Evolutionary conservation across 1,140 invertebrate genomes (phyloP), one percentile per base, ranked within the genome.

Genomic region (Nilaparvata lugens): DNA sequence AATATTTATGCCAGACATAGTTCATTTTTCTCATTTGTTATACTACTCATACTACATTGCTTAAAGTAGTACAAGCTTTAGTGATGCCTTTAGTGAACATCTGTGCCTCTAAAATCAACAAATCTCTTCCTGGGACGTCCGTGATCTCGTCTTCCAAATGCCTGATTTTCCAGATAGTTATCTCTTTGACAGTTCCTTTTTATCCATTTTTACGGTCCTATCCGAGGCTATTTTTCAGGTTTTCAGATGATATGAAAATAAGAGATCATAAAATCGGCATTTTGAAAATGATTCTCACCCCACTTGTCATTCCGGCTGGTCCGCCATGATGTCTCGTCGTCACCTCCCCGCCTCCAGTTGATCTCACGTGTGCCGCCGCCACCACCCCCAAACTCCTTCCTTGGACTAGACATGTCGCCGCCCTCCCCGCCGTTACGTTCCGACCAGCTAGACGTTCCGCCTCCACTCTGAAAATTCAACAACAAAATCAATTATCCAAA

Each of bases 361-460:
- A 79, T 68, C 80, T 80, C 67, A 80, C 76, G 65, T 71, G 52
- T 21, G 69, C 62, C 81, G 72, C 67, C 77, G 76, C 64, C 83
- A 70, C 65, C 83, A 64, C 62, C 62, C 67, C 60, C 55, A 53
- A 63, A 66, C 21, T 70, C 63, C 61, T 71, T 66, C 52, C 72
- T 48, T 58, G 70, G 65, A 67, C 68, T 68, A 21, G 67, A 60
- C 56, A 66, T 60, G 48, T 71, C 72, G 60, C 63, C 66, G 40
- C 66, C 72, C n/a, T 77, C 72, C n/a, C 77, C 79, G 1, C 83
- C 83, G 68, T 85, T 85, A 58, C 83, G 68, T 65, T 85, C 83
- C 43, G 73, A 74, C 81, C 83, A 85, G 31, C 31, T 35, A 6
- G 31, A 35, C 13, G 31, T 35, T 6, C 31, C 56, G 4, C 57